Evolutionary conservation across 2,113 vertebrate genomes (phyloP), one percentile per base, ranked within the genome.

Genomic region (Myotis brandtii): DNA sequence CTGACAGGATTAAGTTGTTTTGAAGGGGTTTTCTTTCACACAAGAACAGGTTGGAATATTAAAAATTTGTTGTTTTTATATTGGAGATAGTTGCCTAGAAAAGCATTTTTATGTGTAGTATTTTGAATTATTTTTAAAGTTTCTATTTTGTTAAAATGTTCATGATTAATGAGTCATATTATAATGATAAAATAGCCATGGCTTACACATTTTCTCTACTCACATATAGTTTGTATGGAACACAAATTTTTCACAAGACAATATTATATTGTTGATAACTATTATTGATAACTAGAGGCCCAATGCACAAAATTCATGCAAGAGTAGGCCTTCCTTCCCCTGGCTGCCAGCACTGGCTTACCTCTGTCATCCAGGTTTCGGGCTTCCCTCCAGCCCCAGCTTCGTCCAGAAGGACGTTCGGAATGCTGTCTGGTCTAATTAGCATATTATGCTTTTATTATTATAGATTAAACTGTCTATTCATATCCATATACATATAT

Each of bases 181-280:
- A 2, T 52, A 6, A 18, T 86, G 52, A 75, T 91, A n/a, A 85
- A 72, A 67, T 73, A 86, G 34, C 25, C 7, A 77, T 87, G 34
- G n/a, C 81, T 82, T 97, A 97, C 81, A 67, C 14, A 0, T 89
- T 96, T 32, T n/a, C 9, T 88, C 56, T 84, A 96, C 95, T 97
- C 89, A 75, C 54, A 79, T 94, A 94, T 66, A 64, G 18, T 91
- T 94, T 97, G 43, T 48, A 79, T 94, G 77, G 86, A 95, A 89
- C 37, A 21, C 46, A 62, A 93, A 91, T 80, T 97, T 96, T 98
- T 96, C 93, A 50, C 93, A 70, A 69, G 89, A 89, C 95, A 95
- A 79, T 96, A 96, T 76, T 98, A 86, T 93, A 86, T 88, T 95
- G 23, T 27, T 97, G 59, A 32, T 98, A 97, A 97, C 95, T 97